These are phyloP conservation scores for Glomeris marginata DNA, from an alignment of 2,888 invertebrate genomes.

Conservation along the genomic window DNA sequence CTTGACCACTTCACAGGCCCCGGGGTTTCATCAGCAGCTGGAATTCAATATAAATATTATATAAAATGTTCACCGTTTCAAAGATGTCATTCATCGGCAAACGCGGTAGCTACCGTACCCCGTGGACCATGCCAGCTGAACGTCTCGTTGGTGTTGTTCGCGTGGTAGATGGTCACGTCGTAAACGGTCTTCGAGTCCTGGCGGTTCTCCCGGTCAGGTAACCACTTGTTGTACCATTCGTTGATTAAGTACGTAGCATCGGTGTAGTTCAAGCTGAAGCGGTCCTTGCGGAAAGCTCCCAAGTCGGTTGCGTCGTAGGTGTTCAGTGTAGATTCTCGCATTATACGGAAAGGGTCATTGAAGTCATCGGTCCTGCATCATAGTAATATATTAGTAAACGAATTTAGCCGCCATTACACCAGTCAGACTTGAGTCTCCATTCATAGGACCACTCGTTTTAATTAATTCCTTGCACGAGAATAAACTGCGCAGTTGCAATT, in stretches of 20 bases:
- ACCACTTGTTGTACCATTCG: constrained; percentile 84
- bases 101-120: constrained; percentile 29
- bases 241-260: constrained; percentile 79
- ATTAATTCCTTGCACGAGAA: no score
- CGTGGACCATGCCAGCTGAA: constrained; percentile 89
- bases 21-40: constrained; percentile 68
- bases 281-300: constrained; percentile 65
- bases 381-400: constrained; percentile 18
- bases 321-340: constrained; percentile 85
- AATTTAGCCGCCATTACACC: no score
- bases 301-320: constrained; percentile 76
- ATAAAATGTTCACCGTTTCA: background rate
- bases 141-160: constrained; percentile 90
- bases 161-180: constrained; percentile 68
- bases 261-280: constrained; percentile 72
- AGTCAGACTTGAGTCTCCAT: no score
- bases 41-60: constrained; percentile 5
- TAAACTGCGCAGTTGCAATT: no score
- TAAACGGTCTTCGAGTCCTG: constrained; percentile 88
- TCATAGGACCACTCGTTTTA: no score
- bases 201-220: constrained; percentile 66
- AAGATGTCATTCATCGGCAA: background rate
- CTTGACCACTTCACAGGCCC: constrained; percentile 88
- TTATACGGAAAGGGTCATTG: constrained; percentile 88
- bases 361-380: constrained; percentile 70